Percentiles rank a stretch among this genome's conserved stretches.
These are phyloP conservation scores for Ennomos quercinarius DNA, from an alignment of 2,888 invertebrate genomes.

Conservation along the genomic window DNA sequence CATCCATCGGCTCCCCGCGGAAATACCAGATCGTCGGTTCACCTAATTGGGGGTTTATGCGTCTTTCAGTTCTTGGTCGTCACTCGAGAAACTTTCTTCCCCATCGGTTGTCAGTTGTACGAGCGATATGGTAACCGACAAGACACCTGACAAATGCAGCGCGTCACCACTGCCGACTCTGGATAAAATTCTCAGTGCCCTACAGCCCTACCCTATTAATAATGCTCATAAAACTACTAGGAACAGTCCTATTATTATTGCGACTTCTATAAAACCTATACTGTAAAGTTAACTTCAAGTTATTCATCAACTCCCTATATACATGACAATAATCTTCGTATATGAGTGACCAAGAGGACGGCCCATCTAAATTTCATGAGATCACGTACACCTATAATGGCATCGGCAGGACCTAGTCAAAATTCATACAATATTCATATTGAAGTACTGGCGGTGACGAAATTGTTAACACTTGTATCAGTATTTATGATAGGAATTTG, in stretches of 20 bases:
- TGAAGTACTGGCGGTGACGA: conserved; percentile 24
- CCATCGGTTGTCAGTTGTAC: too few relatives aligned
- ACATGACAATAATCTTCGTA: conserved; percentile 36
- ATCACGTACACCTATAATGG: conserved; percentile 46
- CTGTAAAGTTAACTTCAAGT: not conserved
- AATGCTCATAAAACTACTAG: too few relatives aligned
- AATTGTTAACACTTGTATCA: conserved; percentile 13
- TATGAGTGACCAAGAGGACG: conserved; percentile 36
- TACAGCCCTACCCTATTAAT: too few relatives aligned
- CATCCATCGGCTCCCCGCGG: too few relatives aligned
- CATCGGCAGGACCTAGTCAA: conserved; percentile 48
- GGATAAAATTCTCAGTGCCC: too few relatives aligned
- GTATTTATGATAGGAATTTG: not conserved
- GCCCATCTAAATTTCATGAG: conserved; percentile 54
- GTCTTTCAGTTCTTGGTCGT: too few relatives aligned
- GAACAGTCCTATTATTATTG: not conserved
- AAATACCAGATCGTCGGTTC: too few relatives aligned
- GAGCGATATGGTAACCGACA: too few relatives aligned
- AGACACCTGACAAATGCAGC: too few relatives aligned
- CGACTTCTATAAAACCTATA: not conserved
- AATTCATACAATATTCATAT: conserved; percentile 56
- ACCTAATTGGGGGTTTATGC: too few relatives aligned
- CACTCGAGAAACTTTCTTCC: too few relatives aligned
- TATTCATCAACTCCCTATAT: conserved; percentile 4
- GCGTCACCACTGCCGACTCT: too few relatives aligned